Evolutionary conservation across 2,888 invertebrate genomes (phyloP).

Genomic region (Agrilus cyanescens): DNA sequence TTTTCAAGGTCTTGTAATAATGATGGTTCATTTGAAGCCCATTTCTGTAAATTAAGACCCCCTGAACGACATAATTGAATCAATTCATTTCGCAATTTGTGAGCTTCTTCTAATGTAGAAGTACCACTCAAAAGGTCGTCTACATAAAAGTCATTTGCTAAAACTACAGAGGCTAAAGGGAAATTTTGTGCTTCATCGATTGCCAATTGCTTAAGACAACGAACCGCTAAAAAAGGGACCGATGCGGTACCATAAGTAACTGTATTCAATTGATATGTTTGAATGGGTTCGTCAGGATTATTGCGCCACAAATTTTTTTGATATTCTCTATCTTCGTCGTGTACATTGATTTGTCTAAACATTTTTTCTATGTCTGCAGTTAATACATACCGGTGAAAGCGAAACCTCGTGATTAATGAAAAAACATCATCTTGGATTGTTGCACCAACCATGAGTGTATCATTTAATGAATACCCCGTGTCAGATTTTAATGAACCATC

Average conservation of each 20-base stretch:
- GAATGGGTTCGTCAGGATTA: conserved; percentile 5
- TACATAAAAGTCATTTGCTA: conserved; percentile 2
- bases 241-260: too few relatives aligned
- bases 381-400: conserved; percentile 10
- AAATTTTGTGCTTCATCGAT: conserved; percentile 2
- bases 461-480: conserved; percentile 16
- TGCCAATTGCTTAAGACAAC: too few relatives aligned
- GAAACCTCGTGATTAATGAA: conserved; percentile 7
- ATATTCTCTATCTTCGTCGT: conserved; percentile 10
- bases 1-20: too few relatives aligned
- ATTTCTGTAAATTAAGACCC: too few relatives aligned
- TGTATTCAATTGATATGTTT: conserved; percentile 6
- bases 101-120: not conserved
- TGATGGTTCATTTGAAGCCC: too few relatives aligned
- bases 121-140: conserved; percentile 3
- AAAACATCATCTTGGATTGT: conserved; percentile 15
- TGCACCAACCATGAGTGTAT: conserved; percentile 17
- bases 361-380: conserved; percentile 19
- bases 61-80: too few relatives aligned
- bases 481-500: too few relatives aligned
- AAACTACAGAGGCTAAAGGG: conserved; percentile 5
- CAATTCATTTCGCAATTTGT: not conserved
- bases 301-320: conserved; percentile 15
- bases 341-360: conserved; percentile 16
- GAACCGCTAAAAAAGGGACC: too few relatives aligned